phyloP scores from a whole-genome alignment of 1,140 invertebrate species.

The Hycleus phaleratus region DNA sequence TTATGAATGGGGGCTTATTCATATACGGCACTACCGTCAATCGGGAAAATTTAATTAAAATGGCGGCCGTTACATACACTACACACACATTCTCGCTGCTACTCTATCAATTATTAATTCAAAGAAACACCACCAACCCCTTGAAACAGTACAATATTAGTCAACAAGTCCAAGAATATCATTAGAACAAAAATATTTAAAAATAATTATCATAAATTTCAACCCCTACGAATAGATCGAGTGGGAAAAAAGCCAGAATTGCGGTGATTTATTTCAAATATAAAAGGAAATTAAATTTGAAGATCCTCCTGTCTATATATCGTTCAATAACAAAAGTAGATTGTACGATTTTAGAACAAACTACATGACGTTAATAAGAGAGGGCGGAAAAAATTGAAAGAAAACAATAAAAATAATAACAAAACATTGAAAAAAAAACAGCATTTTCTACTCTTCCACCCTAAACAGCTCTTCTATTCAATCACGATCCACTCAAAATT shows the following conservation, averaged over 20 bases:
- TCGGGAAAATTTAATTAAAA: conserved; percentile 32
- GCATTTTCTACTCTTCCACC: conserved; percentile 13
- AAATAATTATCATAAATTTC: conserved; percentile 9
- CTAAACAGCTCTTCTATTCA: conserved; percentile 27
- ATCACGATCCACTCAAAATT: conserved; percentile 31
- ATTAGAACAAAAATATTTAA: background rate
- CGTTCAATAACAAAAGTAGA: background rate
- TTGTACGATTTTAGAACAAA: too few species aligned
- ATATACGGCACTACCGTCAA: conserved; percentile 21
- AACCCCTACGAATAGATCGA: background rate
- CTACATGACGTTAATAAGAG: too few species aligned
- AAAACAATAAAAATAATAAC: background rate
- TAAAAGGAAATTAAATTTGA: conserved; percentile 9
- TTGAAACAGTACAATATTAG: too few species aligned
- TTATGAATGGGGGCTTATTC: conserved; percentile 29
- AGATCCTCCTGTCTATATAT: background rate
- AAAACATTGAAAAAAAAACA: conserved; percentile 18
- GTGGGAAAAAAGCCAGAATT: background rate
- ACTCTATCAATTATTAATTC: too few species aligned
- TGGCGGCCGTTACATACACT: background rate
- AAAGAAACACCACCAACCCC: too few species aligned
- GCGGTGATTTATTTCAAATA: background rate
- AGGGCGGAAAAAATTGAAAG: background rate
- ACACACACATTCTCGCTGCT: too few species aligned
- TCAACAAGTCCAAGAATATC: too few species aligned